Base-by-base conservation (phyloP, 2,888 invertebrate species). In the Crematogaster levior region DNA sequence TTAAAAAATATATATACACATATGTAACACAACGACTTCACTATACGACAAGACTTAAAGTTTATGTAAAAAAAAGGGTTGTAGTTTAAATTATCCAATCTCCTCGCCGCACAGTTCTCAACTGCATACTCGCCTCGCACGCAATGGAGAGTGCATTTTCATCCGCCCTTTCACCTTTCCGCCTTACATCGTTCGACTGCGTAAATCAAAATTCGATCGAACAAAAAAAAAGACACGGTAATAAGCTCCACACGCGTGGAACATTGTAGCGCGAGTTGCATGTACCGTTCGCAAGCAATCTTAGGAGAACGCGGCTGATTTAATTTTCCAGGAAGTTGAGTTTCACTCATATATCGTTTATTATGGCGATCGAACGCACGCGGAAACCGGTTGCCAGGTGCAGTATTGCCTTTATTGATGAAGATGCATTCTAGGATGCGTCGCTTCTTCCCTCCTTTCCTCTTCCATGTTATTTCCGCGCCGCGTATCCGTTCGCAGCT, bases 361-460 rank as follows among this genome's bases (percentile, higher is more conserved):
- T 87, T 87, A 88, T 70, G 48, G 46, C 63, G 85, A 88, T 86
- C 88, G 65, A 79, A 80, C 82, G 74, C 43, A 61, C 12, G 73
- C 46, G 63, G 65, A 63, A 86, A 90, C 88, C 87, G 88, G 88
- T 87, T 85, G 87, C 88, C 88, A 85, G 90, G 82, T 88, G 85
- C 82, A 79, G 74, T 60, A 61, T 81, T 61, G 21, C 27, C 60
- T 83, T 89, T 89, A 89, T 89, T 82, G 88, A 88, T 88, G 86
- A 89, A 86, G 88, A 89, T 84, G 80, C 86, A 65, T 83, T 83
- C 85, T 89, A 88, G 86, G 83, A 86, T n/a, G n/a, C 24, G 58
- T 53, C 51, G 58, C 56, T 66, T 24, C 18, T 61, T 56, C 48
- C 3, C 34, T 15, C 37, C 21, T 4, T 40, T 30, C n/a, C 30